Evolutionary conservation across 1,140 invertebrate species (phyloP), one percentile per base, ranked within the genome.

Genomic region (Drosophila orena): DNA sequence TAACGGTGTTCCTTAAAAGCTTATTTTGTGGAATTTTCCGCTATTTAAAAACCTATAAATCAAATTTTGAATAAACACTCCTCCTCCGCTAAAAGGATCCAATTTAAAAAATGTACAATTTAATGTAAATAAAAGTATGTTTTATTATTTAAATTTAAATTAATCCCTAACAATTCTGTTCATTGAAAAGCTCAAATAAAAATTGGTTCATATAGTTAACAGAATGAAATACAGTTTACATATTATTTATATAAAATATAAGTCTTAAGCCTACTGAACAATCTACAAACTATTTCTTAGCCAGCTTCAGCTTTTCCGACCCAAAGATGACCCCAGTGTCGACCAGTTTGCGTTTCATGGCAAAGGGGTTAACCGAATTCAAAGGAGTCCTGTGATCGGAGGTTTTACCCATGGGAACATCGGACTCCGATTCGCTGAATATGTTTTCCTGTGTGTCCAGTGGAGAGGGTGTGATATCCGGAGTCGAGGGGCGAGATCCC

Each of bases 341-440:
- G 2, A 73, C 72, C 2, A 91, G 59, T 42, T 91, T 91, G 10
- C 90, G 90, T 53, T 91, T 91, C 69, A 84, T 84, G 1, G 90
- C 90, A 59, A 91, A 91, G 15, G 90, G 90, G 69, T 91, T 91
- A 1, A 90, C 78, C 10, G 85, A 81, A 47, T 90, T 90, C 0
- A 90, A 37, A 1, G 81, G 86, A 30, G 81, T 43, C 5, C 85
- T 72, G 35, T 76, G 77, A 12, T 72, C 78, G 8, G 43, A 17
- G 4, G 57, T 30, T 43, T 90, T 90, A 11, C 57, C 66, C 20
- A 59, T n/a, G 3, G 40, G 11, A 4, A 56, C 35, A 4, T 88
- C 79, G 0, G 74, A 46, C 15, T 90, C 85, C 2, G 81, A 56
- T 43, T 90, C 85, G 4, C 81, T 77, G 27, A 81, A 90, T 17